These are phyloP conservation scores for Pogonomyrmex californicus DNA, from an alignment of 1,140 invertebrate species.

Conservation along the genomic window DNA sequence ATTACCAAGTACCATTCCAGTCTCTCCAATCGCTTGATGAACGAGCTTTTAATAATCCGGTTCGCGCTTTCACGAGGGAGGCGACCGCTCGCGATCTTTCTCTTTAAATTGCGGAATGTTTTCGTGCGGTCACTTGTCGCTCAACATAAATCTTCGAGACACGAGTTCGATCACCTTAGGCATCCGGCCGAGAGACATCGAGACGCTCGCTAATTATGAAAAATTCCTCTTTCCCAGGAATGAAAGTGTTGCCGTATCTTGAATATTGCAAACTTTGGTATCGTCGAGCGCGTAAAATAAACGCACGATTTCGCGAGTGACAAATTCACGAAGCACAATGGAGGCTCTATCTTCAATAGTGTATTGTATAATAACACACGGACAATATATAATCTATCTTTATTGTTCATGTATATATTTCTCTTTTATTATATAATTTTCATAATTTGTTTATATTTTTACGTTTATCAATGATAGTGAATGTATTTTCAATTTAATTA, in stretches of 20 bases:
- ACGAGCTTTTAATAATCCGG: constrained; percentile 30
- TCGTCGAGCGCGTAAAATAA: neutral
- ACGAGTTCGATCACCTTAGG: constrained; percentile 5
- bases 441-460: neutral
- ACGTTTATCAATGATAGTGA: neutral
- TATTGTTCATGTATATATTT: neutral
- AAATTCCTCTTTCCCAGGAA: neutral
- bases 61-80: neutral
- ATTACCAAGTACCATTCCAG: neutral
- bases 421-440: neutral
- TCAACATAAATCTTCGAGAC: constrained; percentile 1
- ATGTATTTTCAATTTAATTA: constrained; percentile 4
- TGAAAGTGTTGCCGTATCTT: neutral
- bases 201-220: constrained; percentile 14
- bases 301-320: neutral
- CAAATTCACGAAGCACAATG: neutral
- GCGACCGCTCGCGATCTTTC: neutral
- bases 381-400: neutral
- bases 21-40: constrained; percentile 16
- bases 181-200: neutral
- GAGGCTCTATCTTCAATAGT: neutral
- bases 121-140: neutral
- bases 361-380: neutral
- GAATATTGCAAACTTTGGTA: constrained; percentile 8
- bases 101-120: constrained; percentile 17